Base-by-base conservation (phyloP, 1,140 invertebrate species). In the Druon quercuslanigerum region DNA sequence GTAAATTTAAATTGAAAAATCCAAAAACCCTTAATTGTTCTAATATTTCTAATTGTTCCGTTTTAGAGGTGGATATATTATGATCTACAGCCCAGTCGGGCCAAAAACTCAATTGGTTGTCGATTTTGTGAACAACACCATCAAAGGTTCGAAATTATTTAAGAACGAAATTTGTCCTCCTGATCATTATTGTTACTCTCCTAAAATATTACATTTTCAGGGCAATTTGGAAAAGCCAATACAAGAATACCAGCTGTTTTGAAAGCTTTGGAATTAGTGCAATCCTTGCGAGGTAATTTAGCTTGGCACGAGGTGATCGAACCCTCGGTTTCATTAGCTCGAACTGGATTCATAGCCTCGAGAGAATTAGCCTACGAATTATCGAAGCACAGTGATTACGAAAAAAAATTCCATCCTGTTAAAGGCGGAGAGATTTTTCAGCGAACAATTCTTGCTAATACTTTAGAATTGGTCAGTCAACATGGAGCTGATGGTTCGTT, bases 21-120 rank as follows among this genome's bases (percentile, higher is more conserved):
- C 70, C 73, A 51, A 72, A n/a, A 54, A 71, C 50, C 33, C 12
- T 71, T 33, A 25, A 71, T 46, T 14, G 52, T 60, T 46, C 2
- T 66, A 8, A 16, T 16, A 13, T 19, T 60, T 52, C 52, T 71
- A 9, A 25, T 72, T 75, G 75, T 73, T 73, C 77, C 77, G 72
- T 86, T 88, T 88, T 82, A 96, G 96, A 72, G 95, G 94, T 83
- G 96, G 96, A 40, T 93, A 95, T 54, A 91, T 96, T 83, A 89
- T 96, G 82, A 92, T 96, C 81, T 95, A 96, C 89, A 94, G 94
- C 86, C 95, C 95, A 84, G 92, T 92, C 78, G 89, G 86, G 25
- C 83, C 89, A 72, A 83, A 87, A 50, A 82, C 88, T 82, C 91
- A 93, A 33, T 84, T 91, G 19, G 85, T 93, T 16, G 89, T 95